These are phyloP conservation scores for Zaprionus lineosus DNA, from an alignment of 2,888 invertebrate genomes.

Conservation along the genomic window DNA sequence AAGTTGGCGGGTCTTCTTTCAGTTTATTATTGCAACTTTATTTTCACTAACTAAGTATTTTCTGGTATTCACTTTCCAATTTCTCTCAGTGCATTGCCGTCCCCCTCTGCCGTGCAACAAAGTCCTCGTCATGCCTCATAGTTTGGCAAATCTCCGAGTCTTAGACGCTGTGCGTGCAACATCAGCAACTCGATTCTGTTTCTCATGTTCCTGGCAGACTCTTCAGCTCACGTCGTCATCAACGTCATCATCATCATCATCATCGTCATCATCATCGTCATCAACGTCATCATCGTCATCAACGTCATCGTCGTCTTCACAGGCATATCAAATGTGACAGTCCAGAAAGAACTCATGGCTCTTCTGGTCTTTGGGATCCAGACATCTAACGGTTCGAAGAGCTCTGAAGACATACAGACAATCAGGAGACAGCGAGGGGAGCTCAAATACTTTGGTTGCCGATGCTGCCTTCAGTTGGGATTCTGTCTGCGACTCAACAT, in stretches of 20 bases:
- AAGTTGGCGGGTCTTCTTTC: no score
- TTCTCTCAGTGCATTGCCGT: constrained; percentile 35
- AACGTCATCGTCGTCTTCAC: constrained; percentile 33
- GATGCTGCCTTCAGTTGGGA: constrained; percentile 58
- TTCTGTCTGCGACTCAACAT: constrained; percentile 38
- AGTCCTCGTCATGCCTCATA: constrained; percentile 46
- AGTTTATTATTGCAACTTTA: no score
- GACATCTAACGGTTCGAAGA: no score
- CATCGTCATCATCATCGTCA: no score
- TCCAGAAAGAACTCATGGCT: constrained; percentile 55
- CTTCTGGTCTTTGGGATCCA: constrained; percentile 46
- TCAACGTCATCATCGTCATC: no score
- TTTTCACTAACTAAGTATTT: not conserved
- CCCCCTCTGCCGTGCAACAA: constrained; percentile 36
- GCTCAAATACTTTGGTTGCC: constrained; percentile 61
- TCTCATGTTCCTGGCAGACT: constrained; percentile 38
- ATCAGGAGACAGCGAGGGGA: constrained; percentile 32
- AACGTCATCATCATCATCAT: no score
- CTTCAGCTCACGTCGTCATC: constrained; percentile 25
- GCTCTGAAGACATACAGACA: constrained; percentile 2
- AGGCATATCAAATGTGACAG: constrained; percentile 73
- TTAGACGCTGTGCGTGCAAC: constrained; percentile 48
- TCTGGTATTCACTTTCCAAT: not conserved
- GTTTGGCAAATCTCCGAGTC: constrained; percentile 49
- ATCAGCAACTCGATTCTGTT: constrained; percentile 48